Percentiles rank a stretch among this genome's conserved stretches.
phyloP scores from a whole-genome alignment of 2,113 vertebrate species.

The Chamaetylas fuelleborni region DNA sequence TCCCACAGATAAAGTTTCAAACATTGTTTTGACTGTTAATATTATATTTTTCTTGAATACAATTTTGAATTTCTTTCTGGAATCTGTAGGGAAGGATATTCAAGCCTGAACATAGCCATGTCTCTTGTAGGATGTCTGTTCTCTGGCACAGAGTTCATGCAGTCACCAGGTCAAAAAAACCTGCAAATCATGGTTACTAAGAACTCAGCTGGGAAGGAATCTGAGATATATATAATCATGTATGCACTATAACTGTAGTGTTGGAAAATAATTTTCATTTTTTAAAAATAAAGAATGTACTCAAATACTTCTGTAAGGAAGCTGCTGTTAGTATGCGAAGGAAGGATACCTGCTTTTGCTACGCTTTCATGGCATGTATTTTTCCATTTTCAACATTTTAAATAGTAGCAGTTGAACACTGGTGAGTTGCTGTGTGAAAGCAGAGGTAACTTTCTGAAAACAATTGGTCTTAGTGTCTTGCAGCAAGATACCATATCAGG shows the following conservation, averaged over 20 bases:
- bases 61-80: not conserved
- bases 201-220: not conserved
- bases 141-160: not conserved
- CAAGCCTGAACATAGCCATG: not conserved
- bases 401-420: not conserved
- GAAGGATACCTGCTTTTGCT: not conserved
- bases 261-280: not conserved
- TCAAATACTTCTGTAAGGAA: not conserved
- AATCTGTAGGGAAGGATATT: not conserved
- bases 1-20: not conserved
- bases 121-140: not conserved
- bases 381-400: not conserved
- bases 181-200: not conserved
- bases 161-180: not conserved
- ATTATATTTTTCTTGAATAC: not conserved
- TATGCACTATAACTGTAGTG: not conserved
- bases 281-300: not conserved
- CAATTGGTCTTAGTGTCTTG: not conserved
- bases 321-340: not conserved
- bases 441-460: not conserved
- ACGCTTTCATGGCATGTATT: not conserved
- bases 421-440: conserved; percentile 9
- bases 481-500: not conserved
- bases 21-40: not conserved
- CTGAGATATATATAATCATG: not conserved